phyloP scores from a whole-genome alignment of 2,797 vertebrate genomes.

The Melanogrammus aeglefinus region DNA sequence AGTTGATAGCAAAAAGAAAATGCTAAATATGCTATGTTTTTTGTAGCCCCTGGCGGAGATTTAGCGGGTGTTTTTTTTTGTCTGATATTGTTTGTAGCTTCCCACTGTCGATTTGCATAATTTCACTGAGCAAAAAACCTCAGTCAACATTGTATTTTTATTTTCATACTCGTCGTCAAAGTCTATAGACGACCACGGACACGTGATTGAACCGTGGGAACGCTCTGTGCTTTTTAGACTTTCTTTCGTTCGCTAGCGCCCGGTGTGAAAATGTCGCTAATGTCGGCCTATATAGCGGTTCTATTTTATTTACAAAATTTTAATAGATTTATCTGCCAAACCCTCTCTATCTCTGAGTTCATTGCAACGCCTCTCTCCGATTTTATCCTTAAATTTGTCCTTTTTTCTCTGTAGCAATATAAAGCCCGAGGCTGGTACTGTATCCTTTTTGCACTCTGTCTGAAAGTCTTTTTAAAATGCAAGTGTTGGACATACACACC shows the following conservation, averaged over 20 bases:
- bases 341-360: slow-evolving; percentile 1
- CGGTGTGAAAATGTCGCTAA: too few relatives aligned
- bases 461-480: background rate
- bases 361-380: slow-evolving; percentile 16
- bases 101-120: background rate
- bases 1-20: background rate
- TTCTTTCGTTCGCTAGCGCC: too few relatives aligned
- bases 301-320: too few relatives aligned
- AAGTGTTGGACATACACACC: slow-evolving; percentile 3
- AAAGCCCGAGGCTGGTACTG: slow-evolving; percentile 17
- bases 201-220: background rate
- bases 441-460: slow-evolving; percentile 15
- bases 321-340: too few relatives aligned
- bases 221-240: background rate
- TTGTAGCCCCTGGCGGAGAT: background rate
- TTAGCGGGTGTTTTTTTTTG: background rate
- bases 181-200: background rate
- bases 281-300: too few relatives aligned
- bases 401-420: slow-evolving; percentile 24
- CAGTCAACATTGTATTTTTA: background rate
- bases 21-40: slow-evolving; percentile 1
- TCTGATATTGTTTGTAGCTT: background rate
- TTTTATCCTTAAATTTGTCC: slow-evolving; percentile 25
- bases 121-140: background rate
- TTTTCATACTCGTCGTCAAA: background rate